These are phyloP conservation scores for Eudyptes chrysolophus DNA, from an alignment of 2,113 vertebrate genomes.

Conservation along the genomic window DNA sequence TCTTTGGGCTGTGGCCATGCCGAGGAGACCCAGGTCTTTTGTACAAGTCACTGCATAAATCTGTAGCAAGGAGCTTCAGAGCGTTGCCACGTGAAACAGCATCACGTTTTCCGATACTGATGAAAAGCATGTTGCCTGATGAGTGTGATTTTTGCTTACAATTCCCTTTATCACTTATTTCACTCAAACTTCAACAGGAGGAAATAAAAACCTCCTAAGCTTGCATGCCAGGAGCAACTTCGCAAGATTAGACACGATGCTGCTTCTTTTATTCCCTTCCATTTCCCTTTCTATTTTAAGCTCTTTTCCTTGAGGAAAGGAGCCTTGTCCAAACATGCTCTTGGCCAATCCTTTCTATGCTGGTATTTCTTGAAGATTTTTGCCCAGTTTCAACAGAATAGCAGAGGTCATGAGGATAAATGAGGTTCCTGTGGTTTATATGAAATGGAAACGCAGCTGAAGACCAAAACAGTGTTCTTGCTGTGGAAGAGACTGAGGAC, in stretches of 20 bases:
- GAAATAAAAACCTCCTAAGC: not conserved
- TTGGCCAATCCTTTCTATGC: not conserved
- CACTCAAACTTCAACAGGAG: not conserved
- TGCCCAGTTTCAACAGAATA: not conserved
- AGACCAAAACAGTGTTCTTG: not conserved
- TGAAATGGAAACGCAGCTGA: not conserved
- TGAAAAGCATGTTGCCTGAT: not conserved
- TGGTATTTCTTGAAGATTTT: not conserved
- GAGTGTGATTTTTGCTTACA: constrained; percentile 34
- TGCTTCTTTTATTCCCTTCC: not conserved
- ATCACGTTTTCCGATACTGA: not conserved
- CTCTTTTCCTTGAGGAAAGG: not conserved
- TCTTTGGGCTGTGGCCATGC: not conserved
- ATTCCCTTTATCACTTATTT: constrained; percentile 27
- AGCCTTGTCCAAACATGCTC: not conserved
- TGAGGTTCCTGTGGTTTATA: not conserved
- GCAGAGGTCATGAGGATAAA: not conserved
- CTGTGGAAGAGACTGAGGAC: not conserved
- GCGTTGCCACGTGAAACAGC: not conserved
- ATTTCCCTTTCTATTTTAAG: not conserved
- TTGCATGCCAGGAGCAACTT: not conserved
- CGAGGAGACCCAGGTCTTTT: not conserved
- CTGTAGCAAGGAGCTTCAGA: not conserved
- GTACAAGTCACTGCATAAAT: not conserved
- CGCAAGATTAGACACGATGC: not conserved